Evolutionary conservation across 2,888 invertebrate species (phyloP), one percentile per base, ranked within the genome.

Genomic region (Idaea biselata): DNA sequence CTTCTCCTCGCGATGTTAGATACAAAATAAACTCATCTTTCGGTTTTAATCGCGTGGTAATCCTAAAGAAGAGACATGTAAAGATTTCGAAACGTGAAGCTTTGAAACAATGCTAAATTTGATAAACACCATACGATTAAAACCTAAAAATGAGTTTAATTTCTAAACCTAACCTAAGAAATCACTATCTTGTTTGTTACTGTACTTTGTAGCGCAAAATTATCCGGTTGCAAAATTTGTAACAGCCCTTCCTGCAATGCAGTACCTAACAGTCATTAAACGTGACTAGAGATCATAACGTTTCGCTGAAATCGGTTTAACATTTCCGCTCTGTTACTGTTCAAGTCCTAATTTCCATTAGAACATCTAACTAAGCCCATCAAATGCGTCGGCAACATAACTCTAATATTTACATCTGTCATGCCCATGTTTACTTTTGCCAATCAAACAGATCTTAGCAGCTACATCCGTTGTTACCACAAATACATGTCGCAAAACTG

Each of bases 341-440:
- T 79, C 77, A 67, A 63, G 77, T 78, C 70, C 80, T 77, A 75
- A 77, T 78, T 79, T 84, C 83, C 86, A 86, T 89, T 88, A 86
- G 86, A 87, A 78, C 77, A 77, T 80, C 81, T 77, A 76, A 78
- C 81, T 77, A 76, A 78, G 80, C 79, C 59, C 67, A 77, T 78
- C 80, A 82, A 77, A 77, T 65, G 71, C 77, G 79, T 78, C 79
- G 75, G 77, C 78, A 73, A 80, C 77, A 80, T 74, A 69, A 76
- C 78, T 81, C 79, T 84, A 81, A 86, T 86, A 80, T 80, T 78
- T 81, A 79, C 80, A 80, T 77, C 83, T 79, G 84, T 83, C 83
- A 82, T 80, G 84, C 80, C 75, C 76, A 74, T 88, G 86, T 90
- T 90, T 89, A 88, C 87, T 79, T 88, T 86, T 82, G 82, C 83